Base-by-base conservation (phyloP, 2,113 vertebrate species). In the Leptobrachium leishanense region DNA sequence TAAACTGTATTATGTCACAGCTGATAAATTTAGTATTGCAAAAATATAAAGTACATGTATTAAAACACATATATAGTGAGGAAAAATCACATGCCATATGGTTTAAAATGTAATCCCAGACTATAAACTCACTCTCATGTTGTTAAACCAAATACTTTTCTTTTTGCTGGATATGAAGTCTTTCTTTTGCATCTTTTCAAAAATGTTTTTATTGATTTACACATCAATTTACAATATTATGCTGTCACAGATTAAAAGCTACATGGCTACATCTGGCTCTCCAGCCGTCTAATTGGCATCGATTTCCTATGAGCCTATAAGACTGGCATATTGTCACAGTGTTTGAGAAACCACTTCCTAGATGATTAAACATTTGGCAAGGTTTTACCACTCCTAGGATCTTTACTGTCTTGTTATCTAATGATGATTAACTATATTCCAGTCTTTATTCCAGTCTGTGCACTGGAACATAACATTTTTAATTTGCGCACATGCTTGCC, bases 321-420 rank as follows among this genome's bases (percentile, higher is more conserved):
- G 63, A 53, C 68, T 75, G 53, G 67, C 11, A 75, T 55, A 72
- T 77, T 42, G 15, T 82, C 15, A 74, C 1, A 31, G 43, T 53
- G 57, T 7, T 63, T 43, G 53, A 85, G 41, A 7, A 50, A 68
- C 66, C 31, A 63, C 57, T 64, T 78, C 44, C 43, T 78, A 78
- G 62, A 78, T 65, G 59, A 72, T 78, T 78, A 72, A 78, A 54
- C 68, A 72, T 59, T 78, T 78, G 76, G 76, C 68, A 65, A 54
- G 13, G 10, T 59, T 59, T 72, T 72, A 13, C 9, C 69, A 54
- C 20, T 54, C 69, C 31, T 55, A 72, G 46, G 69, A 72, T 53
- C 68, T 53, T 54, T 50, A 44, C 46, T 71, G 69, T 10, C 69
- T 72, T 72, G 69, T 55, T 72, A 72, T 72, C 46, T 54, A 43